Conservation (phyloP, 2,113 vertebrate genomes). For the Isichthys henryi region DNA sequence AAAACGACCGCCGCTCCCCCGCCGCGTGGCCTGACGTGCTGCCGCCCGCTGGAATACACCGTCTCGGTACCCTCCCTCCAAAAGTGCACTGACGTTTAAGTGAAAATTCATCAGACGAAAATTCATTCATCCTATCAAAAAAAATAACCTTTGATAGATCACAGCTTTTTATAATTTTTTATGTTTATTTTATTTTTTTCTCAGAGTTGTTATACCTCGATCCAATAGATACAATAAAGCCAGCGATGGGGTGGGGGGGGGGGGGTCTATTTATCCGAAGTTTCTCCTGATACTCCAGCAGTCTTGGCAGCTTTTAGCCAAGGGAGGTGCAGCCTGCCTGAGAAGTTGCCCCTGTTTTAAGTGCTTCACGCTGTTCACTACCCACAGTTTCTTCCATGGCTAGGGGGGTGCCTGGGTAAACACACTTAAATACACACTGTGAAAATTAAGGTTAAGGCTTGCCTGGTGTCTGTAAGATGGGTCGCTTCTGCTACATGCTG, state of each 20-base stretch:
- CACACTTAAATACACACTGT: conserved; percentile 41
- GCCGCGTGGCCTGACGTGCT: conserved; percentile 89
- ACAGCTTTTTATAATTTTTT: conserved; percentile 39
- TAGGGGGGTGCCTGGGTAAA: conserved; percentile 29
- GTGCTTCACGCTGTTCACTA: conserved; percentile 45
- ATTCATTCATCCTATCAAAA: neutral
- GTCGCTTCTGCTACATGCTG: conserved; percentile 36
- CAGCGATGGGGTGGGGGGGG: conserved; percentile 24
- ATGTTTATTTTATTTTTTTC: neutral
- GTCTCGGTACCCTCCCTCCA: conserved; percentile 81
- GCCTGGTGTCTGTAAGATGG: conserved; percentile 7
- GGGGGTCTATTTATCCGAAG: conserved; percentile 30
- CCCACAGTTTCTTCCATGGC: conserved; percentile 29
- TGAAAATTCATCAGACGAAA: neutral
- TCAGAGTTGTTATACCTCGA: conserved; percentile 23
- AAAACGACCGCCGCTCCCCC: conserved; percentile 85
- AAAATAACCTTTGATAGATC: conserved; percentile 65
- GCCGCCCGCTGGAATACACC: conserved; percentile 81
- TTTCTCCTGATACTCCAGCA: conserved; percentile 35
- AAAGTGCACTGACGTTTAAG: conserved; percentile 64
- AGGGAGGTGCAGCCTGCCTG: conserved; percentile 31
- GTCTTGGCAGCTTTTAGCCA: conserved; percentile 43
- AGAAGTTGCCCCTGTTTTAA: conserved; percentile 40
- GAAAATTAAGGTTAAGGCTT: conserved; percentile 40
- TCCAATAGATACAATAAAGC: conserved; percentile 55